These are phyloP conservation scores for Drosophila cyrtoloma DNA, from an alignment of 2,888 invertebrate species.

Conservation along the genomic window DNA sequence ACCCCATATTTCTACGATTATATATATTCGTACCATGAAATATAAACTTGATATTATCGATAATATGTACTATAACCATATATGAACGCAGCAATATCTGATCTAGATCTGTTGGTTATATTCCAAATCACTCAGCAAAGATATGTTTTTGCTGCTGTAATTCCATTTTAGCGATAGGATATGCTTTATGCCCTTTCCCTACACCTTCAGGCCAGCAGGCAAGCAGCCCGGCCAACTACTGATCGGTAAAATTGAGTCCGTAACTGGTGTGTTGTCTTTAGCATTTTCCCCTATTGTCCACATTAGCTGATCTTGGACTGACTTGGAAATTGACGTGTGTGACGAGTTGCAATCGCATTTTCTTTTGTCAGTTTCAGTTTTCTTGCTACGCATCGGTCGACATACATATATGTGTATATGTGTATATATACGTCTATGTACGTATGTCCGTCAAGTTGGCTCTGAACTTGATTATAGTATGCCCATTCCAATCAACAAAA, in stretches of 20 bases:
- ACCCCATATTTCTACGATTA: background rate
- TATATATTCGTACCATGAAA: background rate
- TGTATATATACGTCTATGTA: background rate
- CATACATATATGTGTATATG: background rate
- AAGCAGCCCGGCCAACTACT: background rate
- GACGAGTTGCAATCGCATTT: slow-evolving; percentile 23
- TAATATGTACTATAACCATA: background rate
- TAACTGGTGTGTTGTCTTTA: background rate
- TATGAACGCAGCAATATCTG: background rate
- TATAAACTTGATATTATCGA: background rate
- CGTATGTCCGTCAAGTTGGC: slow-evolving; percentile 22
- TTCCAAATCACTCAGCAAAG: background rate
- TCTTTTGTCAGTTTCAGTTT: slow-evolving; percentile 28
- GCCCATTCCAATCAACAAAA: slow-evolving; percentile 17
- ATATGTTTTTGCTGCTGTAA: background rate
- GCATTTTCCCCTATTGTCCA: slow-evolving; percentile 7
- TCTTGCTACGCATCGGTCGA: slow-evolving; percentile 28
- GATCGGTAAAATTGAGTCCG: background rate
- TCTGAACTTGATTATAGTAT: slow-evolving; percentile 40
- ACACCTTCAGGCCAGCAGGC: background rate
- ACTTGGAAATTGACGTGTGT: slow-evolving; percentile 2
- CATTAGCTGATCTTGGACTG: background rate
- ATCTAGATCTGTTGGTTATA: background rate
- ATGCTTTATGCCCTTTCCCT: background rate
- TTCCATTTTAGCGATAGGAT: background rate